These are phyloP conservation scores for Pseudochromis fuscus DNA, from an alignment of 2,797 vertebrate species.

Conservation along the genomic window DNA sequence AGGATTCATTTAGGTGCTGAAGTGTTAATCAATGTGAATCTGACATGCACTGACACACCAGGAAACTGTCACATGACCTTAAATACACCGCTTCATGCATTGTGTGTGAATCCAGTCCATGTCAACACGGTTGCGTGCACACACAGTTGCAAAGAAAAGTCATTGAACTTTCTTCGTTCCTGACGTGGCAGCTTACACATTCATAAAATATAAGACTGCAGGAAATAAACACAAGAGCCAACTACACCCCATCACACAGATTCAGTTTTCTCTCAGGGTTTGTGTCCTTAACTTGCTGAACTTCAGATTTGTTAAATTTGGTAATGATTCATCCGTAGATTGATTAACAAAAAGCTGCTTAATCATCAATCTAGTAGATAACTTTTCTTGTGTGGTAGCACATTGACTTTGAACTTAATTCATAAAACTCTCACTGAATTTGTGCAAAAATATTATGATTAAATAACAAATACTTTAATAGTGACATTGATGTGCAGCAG, in stretches of 20 bases:
- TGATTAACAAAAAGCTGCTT: background rate
- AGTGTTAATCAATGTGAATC: conserved; percentile 49
- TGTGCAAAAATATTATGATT: conserved; percentile 16
- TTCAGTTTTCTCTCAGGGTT: conserved; percentile 12
- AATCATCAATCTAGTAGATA: background rate
- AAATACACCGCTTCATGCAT: background rate
- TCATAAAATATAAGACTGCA: conserved; percentile 34
- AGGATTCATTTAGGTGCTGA: conserved; percentile 34
- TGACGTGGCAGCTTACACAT: conserved; percentile 60
- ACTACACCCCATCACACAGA: conserved; percentile 16
- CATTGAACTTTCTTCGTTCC: conserved; percentile 41
- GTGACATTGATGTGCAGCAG: conserved; percentile 27
- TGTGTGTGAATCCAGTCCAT: conserved; percentile 11
- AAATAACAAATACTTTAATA: background rate
- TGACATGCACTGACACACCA: conserved; percentile 21
- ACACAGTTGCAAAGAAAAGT: conserved; percentile 17
- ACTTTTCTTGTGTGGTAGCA: background rate
- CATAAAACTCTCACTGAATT: conserved; percentile 3
- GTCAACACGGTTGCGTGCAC: conserved; percentile 12
- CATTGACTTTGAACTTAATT: background rate
- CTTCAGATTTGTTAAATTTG: background rate
- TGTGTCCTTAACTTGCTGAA: conserved; percentile 25
- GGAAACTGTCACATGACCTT: conserved; percentile 18
- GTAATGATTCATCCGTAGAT: conserved; percentile 29
- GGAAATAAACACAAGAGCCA: too few relatives aligned